phyloP scores from a whole-genome alignment of 2,888 invertebrate species.

The Caenorhabditis wallacei region DNA sequence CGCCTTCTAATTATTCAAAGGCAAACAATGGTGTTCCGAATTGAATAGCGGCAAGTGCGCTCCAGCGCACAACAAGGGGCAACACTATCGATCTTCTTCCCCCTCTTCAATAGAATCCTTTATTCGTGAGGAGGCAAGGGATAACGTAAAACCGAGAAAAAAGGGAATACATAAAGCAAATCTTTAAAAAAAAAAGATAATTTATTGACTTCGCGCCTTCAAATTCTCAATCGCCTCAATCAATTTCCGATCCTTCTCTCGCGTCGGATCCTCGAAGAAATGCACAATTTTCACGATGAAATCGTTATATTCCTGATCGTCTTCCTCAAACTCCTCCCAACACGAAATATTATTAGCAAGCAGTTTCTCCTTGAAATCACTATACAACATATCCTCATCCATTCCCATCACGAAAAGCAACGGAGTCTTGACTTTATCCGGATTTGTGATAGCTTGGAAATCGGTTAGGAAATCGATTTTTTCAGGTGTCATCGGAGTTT shows the following conservation, averaged over 20 bases:
- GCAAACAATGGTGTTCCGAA: background rate
- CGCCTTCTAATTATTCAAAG: background rate
- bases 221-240: background rate
- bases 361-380: background rate
- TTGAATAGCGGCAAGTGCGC: slow-evolving; percentile 1
- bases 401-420: background rate
- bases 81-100: background rate
- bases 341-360: background rate
- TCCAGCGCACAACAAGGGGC: background rate
- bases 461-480: too few species aligned
- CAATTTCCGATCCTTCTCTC: background rate
- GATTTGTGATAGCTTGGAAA: too few species aligned
- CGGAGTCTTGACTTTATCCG: too few species aligned
- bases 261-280: background rate
- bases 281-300: slow-evolving; percentile 7
- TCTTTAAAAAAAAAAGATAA: too few species aligned
- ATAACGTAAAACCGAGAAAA: too few species aligned
- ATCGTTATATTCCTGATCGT: slow-evolving; percentile 1
- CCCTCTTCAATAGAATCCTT: too few species aligned
- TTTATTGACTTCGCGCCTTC: too few species aligned
- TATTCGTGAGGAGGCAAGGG: too few species aligned
- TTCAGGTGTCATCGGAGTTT: too few species aligned
- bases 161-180: too few species aligned
- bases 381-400: background rate
- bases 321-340: background rate